These are phyloP conservation scores for Lucilia cuprina DNA, from an alignment of 1,140 invertebrate species.

Conservation along the genomic window DNA sequence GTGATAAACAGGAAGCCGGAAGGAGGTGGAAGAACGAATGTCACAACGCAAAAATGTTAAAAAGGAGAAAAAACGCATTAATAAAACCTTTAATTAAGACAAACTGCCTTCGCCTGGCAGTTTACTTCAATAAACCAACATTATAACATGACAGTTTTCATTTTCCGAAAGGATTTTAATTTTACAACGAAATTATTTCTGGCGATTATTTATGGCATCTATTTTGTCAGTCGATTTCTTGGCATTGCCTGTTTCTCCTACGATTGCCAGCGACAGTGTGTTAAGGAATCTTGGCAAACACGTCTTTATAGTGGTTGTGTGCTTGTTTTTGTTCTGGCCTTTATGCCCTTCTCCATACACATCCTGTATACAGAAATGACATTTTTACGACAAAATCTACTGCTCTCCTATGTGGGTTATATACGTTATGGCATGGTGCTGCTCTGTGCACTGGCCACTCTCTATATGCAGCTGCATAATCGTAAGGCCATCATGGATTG, in stretches of 20 bases:
- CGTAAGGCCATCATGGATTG: neutral
- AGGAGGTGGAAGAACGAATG: too few relatives aligned
- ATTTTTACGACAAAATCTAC: slow-evolving; percentile 28
- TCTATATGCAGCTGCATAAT: slow-evolving; percentile 16
- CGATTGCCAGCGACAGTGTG: neutral
- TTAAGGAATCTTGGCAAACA: too few relatives aligned
- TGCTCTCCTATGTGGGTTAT: slow-evolving; percentile 24
- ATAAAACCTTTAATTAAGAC: neutral
- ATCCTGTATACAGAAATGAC: slow-evolving; percentile 28
- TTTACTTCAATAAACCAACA: neutral
- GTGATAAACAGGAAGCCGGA: too few relatives aligned
- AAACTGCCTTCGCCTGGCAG: neutral
- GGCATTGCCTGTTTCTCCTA: neutral
- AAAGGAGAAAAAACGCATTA: too few relatives aligned
- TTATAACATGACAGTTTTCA: neutral
- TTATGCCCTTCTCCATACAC: neutral
- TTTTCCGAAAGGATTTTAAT: neutral
- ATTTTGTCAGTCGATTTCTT: neutral
- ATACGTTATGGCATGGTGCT: slow-evolving; percentile 20
- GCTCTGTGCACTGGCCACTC: slow-evolving; percentile 16
- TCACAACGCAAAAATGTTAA: too few relatives aligned
- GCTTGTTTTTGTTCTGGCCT: neutral
- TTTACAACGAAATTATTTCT: neutral
- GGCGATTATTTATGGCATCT: neutral
- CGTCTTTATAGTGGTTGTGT: neutral